A percentile compares a stretch with the other conserved stretches of the same genome.
Conservation (phyloP, 1,140 invertebrate species). For the Papilio glaucus region DNA sequence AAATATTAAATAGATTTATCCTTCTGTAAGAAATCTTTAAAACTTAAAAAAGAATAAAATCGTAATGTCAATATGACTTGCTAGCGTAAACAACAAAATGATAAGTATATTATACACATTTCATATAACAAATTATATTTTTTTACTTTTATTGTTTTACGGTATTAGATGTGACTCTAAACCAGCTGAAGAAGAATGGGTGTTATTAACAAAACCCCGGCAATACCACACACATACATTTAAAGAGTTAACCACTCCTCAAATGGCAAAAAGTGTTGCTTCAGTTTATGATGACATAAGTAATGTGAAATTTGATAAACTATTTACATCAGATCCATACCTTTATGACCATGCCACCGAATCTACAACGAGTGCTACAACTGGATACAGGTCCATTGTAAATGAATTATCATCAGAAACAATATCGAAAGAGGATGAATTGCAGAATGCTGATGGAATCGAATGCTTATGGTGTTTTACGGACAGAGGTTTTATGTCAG, state of each 20-base stretch:
- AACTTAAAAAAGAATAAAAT: conserved; percentile 32
- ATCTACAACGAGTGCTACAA: not conserved
- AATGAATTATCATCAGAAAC: conserved; percentile 8
- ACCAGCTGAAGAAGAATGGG: not conserved
- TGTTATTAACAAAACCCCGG: conserved; percentile 21
- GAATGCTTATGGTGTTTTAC: conserved; percentile 51
- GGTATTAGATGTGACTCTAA: not conserved
- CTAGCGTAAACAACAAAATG: conserved; percentile 29
- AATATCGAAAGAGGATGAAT: conserved; percentile 40
- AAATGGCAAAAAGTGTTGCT: not conserved
- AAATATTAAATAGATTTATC: not conserved
- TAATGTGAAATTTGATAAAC: conserved; percentile 21
- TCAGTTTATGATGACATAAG: conserved; percentile 24
- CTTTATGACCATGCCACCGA: conserved; percentile 17
- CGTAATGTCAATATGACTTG: conserved; percentile 30
- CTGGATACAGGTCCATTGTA: not conserved
- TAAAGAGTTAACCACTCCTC: not conserved
- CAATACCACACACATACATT: not conserved
- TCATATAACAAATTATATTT: not conserved
- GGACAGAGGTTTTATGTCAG: conserved; percentile 41
- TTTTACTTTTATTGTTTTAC: conserved; percentile 29
- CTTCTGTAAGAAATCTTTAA: not conserved
- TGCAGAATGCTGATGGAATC: conserved; percentile 39
- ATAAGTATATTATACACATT: conserved; percentile 21
- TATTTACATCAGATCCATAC: conserved; percentile 22